These are phyloP conservation scores for Vanacampus margaritifer DNA, from an alignment of 2,113 vertebrate genomes.

Conservation along the genomic window DNA sequence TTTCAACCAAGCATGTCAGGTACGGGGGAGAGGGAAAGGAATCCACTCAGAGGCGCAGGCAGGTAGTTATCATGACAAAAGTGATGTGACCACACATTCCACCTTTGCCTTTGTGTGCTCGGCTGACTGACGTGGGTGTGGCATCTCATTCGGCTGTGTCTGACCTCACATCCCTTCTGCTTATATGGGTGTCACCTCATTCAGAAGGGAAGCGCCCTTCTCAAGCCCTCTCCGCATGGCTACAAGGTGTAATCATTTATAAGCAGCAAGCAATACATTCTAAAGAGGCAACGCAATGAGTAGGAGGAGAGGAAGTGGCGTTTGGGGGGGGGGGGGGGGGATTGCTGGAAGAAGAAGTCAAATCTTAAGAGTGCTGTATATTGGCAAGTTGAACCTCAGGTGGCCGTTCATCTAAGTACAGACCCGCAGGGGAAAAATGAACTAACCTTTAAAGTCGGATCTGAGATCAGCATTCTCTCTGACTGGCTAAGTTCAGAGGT, in stretches of 20 bases:
- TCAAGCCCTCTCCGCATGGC: slow-evolving; percentile 12
- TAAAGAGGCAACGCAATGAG: slow-evolving; percentile 13
- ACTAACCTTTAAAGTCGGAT: slow-evolving; percentile 33
- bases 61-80: slow-evolving; percentile 37
- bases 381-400: neutral
- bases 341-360: neutral
- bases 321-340: neutral
- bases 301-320: no score
- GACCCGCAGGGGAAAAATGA: slow-evolving; percentile 16
- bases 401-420: slow-evolving; percentile 27
- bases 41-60: slow-evolving; percentile 1
- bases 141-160: slow-evolving; percentile 38
- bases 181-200: slow-evolving; percentile 47
- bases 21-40: neutral
- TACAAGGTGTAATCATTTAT: slow-evolving; percentile 9
- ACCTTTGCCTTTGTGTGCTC: slow-evolving; percentile 41
- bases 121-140: slow-evolving; percentile 15
- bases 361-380: neutral
- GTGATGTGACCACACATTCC: slow-evolving; percentile 34
- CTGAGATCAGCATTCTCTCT: slow-evolving; percentile 17
- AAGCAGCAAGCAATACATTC: slow-evolving; percentile 33
- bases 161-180: slow-evolving; percentile 43
- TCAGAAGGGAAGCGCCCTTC: slow-evolving; percentile 29
- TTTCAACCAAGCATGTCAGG: neutral
- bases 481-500: slow-evolving; percentile 26